These are phyloP conservation scores for Protonibea diacanthus DNA, from an alignment of 2,797 vertebrate species.

Conservation along the genomic window DNA sequence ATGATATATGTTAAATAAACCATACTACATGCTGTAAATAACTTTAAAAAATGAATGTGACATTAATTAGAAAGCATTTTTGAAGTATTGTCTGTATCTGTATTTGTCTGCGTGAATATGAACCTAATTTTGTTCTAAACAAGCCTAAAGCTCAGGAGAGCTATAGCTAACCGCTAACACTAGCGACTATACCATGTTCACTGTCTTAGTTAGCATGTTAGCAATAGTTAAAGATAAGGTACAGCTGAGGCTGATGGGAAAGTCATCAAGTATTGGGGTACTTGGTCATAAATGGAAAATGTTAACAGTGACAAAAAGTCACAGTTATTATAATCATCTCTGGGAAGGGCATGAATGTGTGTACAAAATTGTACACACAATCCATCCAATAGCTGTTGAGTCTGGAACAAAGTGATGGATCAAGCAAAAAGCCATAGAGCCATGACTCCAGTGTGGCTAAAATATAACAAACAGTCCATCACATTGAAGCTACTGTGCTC, in stretches of 20 bases:
- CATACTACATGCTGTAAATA: neutral
- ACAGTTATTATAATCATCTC: neutral
- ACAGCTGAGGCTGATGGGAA: too few relatives aligned
- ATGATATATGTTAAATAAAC: neutral
- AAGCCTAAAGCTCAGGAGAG: neutral
- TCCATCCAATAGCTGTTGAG: neutral
- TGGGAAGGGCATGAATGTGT: neutral
- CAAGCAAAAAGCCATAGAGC: neutral
- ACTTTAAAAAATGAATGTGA: too few relatives aligned
- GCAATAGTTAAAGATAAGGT: neutral
- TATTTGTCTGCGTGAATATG: neutral
- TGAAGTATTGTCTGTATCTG: too few relatives aligned
- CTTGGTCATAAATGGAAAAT: neutral
- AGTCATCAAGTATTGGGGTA: neutral
- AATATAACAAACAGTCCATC: neutral
- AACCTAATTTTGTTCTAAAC: neutral
- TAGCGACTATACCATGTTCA: neutral
- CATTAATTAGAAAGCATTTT: too few relatives aligned
- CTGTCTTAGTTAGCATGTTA: neutral
- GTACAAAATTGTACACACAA: neutral
- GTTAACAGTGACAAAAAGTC: neutral
- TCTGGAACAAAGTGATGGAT: neutral
- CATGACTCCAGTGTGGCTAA: neutral
- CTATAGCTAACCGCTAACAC: neutral
- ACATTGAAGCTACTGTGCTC: slow-evolving; percentile 11